Evolutionary conservation across 2,888 invertebrate genomes (phyloP), one percentile per base, ranked within the genome.

Genomic region (Idaea dimidiata): DNA sequence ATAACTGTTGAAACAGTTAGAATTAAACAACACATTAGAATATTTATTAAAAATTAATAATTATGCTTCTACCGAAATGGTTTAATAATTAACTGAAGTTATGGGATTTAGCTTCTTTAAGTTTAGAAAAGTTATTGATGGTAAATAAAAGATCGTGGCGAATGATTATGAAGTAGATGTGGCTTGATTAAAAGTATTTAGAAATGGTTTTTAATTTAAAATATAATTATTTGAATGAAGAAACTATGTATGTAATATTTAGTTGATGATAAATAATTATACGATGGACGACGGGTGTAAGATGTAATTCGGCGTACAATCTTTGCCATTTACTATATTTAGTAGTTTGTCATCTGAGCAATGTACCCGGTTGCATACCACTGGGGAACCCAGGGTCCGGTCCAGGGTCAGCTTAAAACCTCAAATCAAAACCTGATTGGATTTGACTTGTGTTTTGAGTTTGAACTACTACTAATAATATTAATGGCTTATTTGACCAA

Each of bases 81-180:
- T 43, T 43, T 43, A 43, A 43, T 43, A 43, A 43, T 43, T 43
- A 43, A 43, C 43, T 43, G 43, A 43, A 43, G 43, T 43, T 43
- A 43, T 43, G 43, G 14, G 43, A 43, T 43, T 43, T 43, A 10
- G 43, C 43, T 43, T 43, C 43, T 43, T 43, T 43, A 43, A 8
- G 14, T 43, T 8, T 10, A 8, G 43, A 14, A 43, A 43, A 43
- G 43, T 43, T 43, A 43, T 43, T 43, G 10, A 43, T 10, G 14
- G 43, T 43, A 43, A 43, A 43, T 14, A 43, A 14, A 43, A 43
- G 43, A 43, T 43, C 43, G 43, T 10, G 10, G 7, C 43, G 43
- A 43, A 43, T 14, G 43, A 7, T 43, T 43, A 43, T 10, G 14
- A 43, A 43, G 3, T 8, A 43, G 43, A 43, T 43, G 43, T 7